Evolutionary conservation across 1,140 invertebrate species (phyloP), one percentile per base, ranked within the genome.

Genomic region (Trissolcus basalis): DNA sequence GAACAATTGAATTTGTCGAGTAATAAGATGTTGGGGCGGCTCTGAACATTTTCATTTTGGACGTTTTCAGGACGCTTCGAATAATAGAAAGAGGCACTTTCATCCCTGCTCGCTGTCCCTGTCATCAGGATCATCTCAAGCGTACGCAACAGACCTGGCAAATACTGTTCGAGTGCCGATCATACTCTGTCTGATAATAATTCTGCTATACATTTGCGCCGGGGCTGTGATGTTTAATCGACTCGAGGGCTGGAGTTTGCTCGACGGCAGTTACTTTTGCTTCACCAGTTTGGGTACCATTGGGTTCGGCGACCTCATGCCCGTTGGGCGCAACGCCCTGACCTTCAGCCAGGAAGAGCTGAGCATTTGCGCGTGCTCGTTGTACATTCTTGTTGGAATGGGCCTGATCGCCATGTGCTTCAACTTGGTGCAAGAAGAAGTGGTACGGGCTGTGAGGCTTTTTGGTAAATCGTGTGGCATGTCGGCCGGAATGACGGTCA

Each of bases 391-490:
- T 19, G 92, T 98, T 43, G 97, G 97, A 12, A 95, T 99, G 92
- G 96, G 97, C 4, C 90, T 99, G 54, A 93, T 98, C 64, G 97
- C 97, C 12, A 98, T 98, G 95, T 97, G 96, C 86, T 98, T 98
- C 88, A 97, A 96, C 85, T 89, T 99, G 45, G 95, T 98, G 67
- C 96, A 98, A 88, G 96, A 97, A 80, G 96, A 98, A 86, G 93
- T 97, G 77, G 92, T 95, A 61, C 84, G 90, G 59, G 89, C 92
- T 79, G 86, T 93, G 80, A 89, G 92, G 63, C 89, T 90, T 59
- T 90, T 92, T 79, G 89, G 90, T 78, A 83, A 85, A 82, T 85
- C 83, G 67, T 86, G 86, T 80, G 84, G 83, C 77, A 85, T 85
- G 83, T 82, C 81, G 74, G 79, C 83, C 77, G 82, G 83, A 79